These are phyloP conservation scores for Himalopsyche japonica DNA, from an alignment of 2,888 invertebrate species.

Conservation along the genomic window DNA sequence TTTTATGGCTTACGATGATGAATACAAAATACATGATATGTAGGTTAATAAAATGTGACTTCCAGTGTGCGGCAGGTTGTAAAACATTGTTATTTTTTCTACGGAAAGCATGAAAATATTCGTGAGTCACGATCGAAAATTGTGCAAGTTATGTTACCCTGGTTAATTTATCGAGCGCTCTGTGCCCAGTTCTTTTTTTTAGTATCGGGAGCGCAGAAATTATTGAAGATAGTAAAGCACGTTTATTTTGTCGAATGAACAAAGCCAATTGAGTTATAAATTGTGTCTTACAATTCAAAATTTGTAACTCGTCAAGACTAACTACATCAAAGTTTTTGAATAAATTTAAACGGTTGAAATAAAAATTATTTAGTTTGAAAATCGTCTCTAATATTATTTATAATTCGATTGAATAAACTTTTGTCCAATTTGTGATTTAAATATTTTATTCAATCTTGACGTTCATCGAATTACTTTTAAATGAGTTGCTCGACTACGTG, in stretches of 20 bases:
- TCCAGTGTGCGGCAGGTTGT: constrained; percentile 19
- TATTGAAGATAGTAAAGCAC: neutral
- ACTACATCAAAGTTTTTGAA: neutral
- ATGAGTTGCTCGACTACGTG: neutral
- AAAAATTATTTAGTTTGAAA: neutral
- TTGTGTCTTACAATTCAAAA: neutral
- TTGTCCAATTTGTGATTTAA: neutral
- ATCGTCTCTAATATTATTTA: neutral
- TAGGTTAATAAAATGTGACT: constrained; percentile 38
- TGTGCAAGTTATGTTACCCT: constrained; percentile 23
- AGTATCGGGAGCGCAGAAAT: neutral
- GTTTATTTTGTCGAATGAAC: neutral
- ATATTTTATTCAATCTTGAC: neutral
- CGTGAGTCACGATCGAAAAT: constrained; percentile 38
- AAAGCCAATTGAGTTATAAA: neutral
- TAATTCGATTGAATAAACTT: neutral
- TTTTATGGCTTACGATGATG: constrained; percentile 27
- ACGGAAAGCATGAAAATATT: constrained; percentile 34
- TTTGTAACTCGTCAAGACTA: neutral
- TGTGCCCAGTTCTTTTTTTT: neutral
- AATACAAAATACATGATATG: constrained; percentile 23
- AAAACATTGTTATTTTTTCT: constrained; percentile 29
- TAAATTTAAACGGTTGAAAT: neutral
- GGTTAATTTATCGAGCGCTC: constrained; percentile 17
- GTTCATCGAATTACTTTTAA: neutral